Evolutionary conservation across 2,888 invertebrate species (phyloP), one percentile per base, ranked within the genome.

Genomic region (Salpingus planirostris): DNA sequence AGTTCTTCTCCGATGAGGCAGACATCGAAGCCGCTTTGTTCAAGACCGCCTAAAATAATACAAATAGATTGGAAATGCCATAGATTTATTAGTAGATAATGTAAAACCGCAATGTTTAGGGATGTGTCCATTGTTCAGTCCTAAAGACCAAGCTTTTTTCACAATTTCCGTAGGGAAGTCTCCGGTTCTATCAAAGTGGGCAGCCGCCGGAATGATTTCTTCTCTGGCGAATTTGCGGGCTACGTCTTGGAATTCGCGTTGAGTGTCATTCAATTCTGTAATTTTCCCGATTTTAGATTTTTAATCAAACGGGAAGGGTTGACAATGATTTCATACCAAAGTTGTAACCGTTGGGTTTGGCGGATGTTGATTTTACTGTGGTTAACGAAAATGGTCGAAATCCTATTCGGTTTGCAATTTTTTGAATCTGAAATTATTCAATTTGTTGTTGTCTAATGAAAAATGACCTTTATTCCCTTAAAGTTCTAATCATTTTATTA

Each of bases 121-220:
- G 47, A 96, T 76, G 54, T 87, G 85, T 14, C 76, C 73, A 60
- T 93, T 96, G 66, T 90, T 75, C 6, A 97, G 73, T 11, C 96
- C 97, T 18, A 93, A 54, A 29, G 69, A 65, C 80, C 89, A 91
- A 0, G 93, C 92, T 64, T 95, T 93, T 71, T 95, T 95, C 10
- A 96, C 70, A 34, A 97, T 71, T 6, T 89, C 89, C 88, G 86
- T 89, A 0, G 97, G 96, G 67, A 87, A 97, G 67, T 90, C 84
- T 42, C 95, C 95, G 29, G 80, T 79, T 63, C 74, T 80, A 67
- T 97, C 96, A 63, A 88, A 77, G 33, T 95, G 77, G 0, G 85
- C 80, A 1, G 96, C 96, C 25, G 76, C 78, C 0, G 96, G 96
- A 32, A 91, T 75, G 41, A 96, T 84, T 68, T 96, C 95, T 52